Evolutionary conservation across 1,140 invertebrate species (phyloP), one percentile per base, ranked within the genome.

Genomic region (Pseudoatta argentina): DNA sequence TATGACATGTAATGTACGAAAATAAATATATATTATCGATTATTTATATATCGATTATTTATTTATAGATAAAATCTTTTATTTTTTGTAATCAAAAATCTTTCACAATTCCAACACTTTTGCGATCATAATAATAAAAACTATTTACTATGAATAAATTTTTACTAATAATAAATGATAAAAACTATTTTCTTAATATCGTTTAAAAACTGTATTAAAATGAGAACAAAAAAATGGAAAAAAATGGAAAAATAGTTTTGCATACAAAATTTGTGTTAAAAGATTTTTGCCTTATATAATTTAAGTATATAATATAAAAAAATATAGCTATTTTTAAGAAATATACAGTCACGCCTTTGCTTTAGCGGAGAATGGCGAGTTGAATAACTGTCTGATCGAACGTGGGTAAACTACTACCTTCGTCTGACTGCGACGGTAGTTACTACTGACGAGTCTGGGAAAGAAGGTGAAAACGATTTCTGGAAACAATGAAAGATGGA

Each of bases 311-410:
- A 57, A 44, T 27, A n/a, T 55, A 39, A n/a, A 81, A 81, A 44
- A n/a, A 59, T 48, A 30, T 72, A 59, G 3, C 21, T 55, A 14
- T 67, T n/a, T 16, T 53, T 7, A 30, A 51, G 67, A 79, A 79
- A 30, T 0, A n/a, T 48, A 1, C 27, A 21, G 39, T 53, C 24
- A n/a, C 3, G 1, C 1, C 10, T 66, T 61, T 63, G 12, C 12
- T 44, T 85, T 63, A 63, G 14, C 12, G 8, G 12, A 55, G 24
- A 77, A 16, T 67, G 24, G 30, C n/a, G 24, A 57, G 2, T 16
- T 18, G 16, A 76, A 21, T 75, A 88, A 88, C 55, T 81, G 88
- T 88, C 85, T 86, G 87, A 89, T 69, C 83, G 66, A 51, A 64
- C 7, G 53, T 44, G 1, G 8, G 39, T 16, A 44, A 39, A 71